phyloP scores from a whole-genome alignment of 2,888 invertebrate species.

The Chirona hameri region DNA sequence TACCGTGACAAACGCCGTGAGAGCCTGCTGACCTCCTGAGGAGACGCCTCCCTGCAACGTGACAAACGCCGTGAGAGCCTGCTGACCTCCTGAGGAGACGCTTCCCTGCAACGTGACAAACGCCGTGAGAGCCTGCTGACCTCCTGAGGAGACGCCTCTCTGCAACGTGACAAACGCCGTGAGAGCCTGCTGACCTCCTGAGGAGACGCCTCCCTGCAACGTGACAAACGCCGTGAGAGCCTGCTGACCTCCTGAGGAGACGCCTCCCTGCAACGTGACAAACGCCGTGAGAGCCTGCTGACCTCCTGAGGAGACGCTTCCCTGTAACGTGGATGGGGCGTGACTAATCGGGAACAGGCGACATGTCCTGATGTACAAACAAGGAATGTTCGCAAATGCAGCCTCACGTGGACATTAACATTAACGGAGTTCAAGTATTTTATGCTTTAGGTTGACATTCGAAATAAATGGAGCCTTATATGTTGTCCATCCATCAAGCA shows the following conservation, averaged over 20 bases:
- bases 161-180: conserved; percentile 67
- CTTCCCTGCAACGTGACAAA: conserved; percentile 61
- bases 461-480: too few relatives aligned
- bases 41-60: conserved; percentile 54
- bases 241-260: conserved; percentile 50
- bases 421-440: too few relatives aligned
- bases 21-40: conserved; percentile 54
- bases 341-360: neutral
- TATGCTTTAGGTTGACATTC: too few relatives aligned
- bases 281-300: conserved; percentile 65
- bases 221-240: conserved; percentile 67
- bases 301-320: conserved; percentile 45
- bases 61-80: conserved; percentile 66
- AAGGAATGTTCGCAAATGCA: neutral
- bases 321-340: conserved; percentile 36
- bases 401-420: too few relatives aligned
- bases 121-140: conserved; percentile 62
- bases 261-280: conserved; percentile 57
- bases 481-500: too few relatives aligned
- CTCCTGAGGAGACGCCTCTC: conserved; percentile 44
- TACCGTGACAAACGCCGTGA: conserved; percentile 66
- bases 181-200: conserved; percentile 56
- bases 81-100: conserved; percentile 48
- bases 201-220: conserved; percentile 51
- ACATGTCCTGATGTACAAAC: too few relatives aligned